These are phyloP conservation scores for Thyatira batis DNA, from an alignment of 2,888 invertebrate species.

Conservation along the genomic window DNA sequence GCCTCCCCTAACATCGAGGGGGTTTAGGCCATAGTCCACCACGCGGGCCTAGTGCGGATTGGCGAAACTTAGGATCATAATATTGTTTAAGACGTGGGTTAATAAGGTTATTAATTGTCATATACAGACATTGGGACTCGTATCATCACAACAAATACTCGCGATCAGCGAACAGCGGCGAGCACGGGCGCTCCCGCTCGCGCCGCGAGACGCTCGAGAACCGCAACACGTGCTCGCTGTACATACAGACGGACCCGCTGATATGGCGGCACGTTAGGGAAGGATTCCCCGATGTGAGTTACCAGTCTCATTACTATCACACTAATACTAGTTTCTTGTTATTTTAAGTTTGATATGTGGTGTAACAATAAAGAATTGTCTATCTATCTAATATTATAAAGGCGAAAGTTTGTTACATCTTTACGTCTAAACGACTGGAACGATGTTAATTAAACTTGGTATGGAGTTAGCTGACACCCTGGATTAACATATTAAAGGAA, in stretches of 20 bases:
- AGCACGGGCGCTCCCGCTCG: constrained; percentile 80
- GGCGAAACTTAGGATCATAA: not conserved
- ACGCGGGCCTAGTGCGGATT: too few species aligned
- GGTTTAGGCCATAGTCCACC: too few species aligned
- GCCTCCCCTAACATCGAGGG: too few species aligned
- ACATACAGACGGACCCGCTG: constrained; percentile 98
- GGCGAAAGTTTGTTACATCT: too few species aligned
- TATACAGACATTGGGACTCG: constrained; percentile 64
- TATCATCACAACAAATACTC: constrained; percentile 88
- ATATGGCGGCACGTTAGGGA: constrained; percentile 97
- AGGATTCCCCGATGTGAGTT: constrained; percentile 89
- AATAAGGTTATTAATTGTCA: constrained; percentile 7
- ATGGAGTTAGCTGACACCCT: too few species aligned
- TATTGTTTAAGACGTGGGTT: not conserved
- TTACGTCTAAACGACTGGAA: too few species aligned
- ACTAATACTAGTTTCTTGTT: not conserved
- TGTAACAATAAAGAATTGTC: too few species aligned
- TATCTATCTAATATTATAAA: too few species aligned
- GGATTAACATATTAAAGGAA: too few species aligned
- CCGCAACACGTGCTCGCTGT: constrained; percentile 95
- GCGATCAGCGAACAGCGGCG: constrained; percentile 86
- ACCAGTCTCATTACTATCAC: too few species aligned
- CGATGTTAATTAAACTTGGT: too few species aligned
- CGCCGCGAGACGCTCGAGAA: constrained; percentile 84
- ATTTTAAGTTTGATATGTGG: constrained; percentile 2